Percentiles rank a stretch among this genome's conserved stretches.
Conservation (phyloP, 1,140 invertebrate genomes). For the Cotesia vestalis region DNA sequence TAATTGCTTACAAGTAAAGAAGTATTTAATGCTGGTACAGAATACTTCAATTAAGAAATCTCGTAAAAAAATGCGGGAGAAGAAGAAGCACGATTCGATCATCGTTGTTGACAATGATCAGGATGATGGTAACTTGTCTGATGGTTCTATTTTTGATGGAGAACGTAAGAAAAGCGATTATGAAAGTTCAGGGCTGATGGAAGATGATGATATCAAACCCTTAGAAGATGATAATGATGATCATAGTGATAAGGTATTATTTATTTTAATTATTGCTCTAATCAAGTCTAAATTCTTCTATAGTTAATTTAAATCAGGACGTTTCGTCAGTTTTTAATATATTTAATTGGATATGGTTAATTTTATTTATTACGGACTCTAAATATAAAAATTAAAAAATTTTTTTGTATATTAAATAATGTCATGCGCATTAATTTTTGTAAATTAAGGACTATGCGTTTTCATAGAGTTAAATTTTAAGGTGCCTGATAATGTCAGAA, state of each 20-base stretch:
- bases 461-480: too few relatives aligned
- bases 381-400: too few relatives aligned
- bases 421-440: too few relatives aligned
- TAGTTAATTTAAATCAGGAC: too few relatives aligned
- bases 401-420: too few relatives aligned
- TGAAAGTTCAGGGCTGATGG: background rate
- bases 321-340: too few relatives aligned
- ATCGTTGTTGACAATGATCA: background rate
- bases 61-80: slow-evolving; percentile 52
- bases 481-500: too few relatives aligned
- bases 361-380: too few relatives aligned
- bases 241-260: background rate
- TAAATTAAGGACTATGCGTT: too few relatives aligned
- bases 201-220: slow-evolving; percentile 1
- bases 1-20: slow-evolving; percentile 47
- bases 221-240: slow-evolving; percentile 8
- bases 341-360: too few relatives aligned
- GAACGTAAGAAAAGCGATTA: slow-evolving; percentile 20
- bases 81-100: slow-evolving; percentile 39
- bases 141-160: slow-evolving; percentile 58
- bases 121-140: slow-evolving; percentile 47
- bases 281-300: too few relatives aligned
- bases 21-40: slow-evolving; percentile 46
- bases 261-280: background rate
- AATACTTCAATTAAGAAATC: slow-evolving; percentile 57